A percentile compares a stretch with the other conserved stretches of the same genome.
These are phyloP conservation scores for Griposia aprilina DNA, from an alignment of 2,888 invertebrate genomes.

Conservation along the genomic window DNA sequence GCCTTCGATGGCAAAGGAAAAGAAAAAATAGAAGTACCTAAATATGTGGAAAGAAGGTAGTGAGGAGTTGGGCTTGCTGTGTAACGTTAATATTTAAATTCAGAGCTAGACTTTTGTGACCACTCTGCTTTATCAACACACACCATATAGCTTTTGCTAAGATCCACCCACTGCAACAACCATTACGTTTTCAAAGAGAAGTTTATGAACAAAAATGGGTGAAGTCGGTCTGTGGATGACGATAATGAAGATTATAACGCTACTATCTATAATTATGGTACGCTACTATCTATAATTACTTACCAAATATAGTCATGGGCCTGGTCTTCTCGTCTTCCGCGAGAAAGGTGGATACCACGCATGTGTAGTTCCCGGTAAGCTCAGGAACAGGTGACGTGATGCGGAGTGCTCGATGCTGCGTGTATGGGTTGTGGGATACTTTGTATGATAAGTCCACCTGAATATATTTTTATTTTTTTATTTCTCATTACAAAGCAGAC, in stretches of 20 bases:
- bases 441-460: slow-evolving; percentile 92
- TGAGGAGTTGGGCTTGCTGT: background rate
- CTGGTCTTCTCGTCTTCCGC: slow-evolving; percentile 92
- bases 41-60: too few relatives aligned
- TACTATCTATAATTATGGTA: background rate
- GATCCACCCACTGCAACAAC: too few relatives aligned
- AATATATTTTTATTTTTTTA: slow-evolving; percentile 29
- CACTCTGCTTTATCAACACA: background rate
- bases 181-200: too few relatives aligned
- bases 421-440: slow-evolving; percentile 92
- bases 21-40: background rate
- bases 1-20: background rate
- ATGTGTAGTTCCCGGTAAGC: slow-evolving; percentile 93
- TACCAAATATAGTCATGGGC: slow-evolving; percentile 93
- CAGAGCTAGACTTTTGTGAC: background rate
- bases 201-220: background rate
- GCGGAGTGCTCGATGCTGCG: slow-evolving; percentile 93
- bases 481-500: background rate
- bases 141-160: background rate
- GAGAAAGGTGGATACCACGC: slow-evolving; percentile 92
- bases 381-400: slow-evolving; percentile 93
- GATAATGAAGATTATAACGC: too few relatives aligned
- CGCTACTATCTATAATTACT: slow-evolving; percentile 63
- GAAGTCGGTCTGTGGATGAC: background rate
- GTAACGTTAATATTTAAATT: too few relatives aligned